These are phyloP conservation scores for Harmothoe impar DNA, from an alignment of 2,888 invertebrate genomes.

Conservation along the genomic window DNA sequence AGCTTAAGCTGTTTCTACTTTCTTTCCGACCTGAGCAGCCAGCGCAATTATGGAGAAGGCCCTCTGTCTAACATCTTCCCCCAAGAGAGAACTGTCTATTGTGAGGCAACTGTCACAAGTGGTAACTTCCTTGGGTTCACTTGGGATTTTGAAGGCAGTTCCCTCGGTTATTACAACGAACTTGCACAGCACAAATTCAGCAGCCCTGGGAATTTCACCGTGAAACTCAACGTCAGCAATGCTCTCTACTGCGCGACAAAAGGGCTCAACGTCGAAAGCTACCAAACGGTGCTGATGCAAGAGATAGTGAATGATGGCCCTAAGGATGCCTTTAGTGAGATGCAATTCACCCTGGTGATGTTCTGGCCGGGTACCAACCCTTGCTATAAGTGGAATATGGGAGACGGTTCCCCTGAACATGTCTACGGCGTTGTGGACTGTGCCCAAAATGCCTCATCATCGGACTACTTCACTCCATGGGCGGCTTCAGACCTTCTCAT, in stretches of 20 bases:
- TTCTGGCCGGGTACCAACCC: constrained; percentile 39
- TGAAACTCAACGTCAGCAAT: constrained; percentile 38
- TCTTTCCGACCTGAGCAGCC: neutral
- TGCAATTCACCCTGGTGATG: neutral
- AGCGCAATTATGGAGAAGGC: constrained; percentile 17
- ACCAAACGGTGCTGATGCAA: constrained; percentile 16
- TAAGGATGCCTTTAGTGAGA: constrained; percentile 20
- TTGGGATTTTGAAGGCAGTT: constrained; percentile 37
- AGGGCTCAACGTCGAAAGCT: neutral
- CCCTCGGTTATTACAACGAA: neutral
- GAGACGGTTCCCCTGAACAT: constrained; percentile 1
- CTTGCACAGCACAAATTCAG: neutral
- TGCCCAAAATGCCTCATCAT: neutral
- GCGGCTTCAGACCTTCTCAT: neutral
- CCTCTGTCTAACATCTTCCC: constrained; percentile 10
- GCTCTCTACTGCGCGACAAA: neutral
- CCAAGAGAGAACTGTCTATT: constrained; percentile 43
- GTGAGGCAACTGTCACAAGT: neutral
- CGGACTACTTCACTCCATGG: neutral
- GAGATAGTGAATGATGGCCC: constrained; percentile 51
- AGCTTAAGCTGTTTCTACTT: neutral
- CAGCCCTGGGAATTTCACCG: neutral
- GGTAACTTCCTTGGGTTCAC: constrained; percentile 20
- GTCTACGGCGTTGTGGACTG: constrained; percentile 20
- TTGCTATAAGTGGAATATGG: constrained; percentile 47